phyloP scores from a whole-genome alignment of 2,888 invertebrate species.

The Melieria omissa region DNA sequence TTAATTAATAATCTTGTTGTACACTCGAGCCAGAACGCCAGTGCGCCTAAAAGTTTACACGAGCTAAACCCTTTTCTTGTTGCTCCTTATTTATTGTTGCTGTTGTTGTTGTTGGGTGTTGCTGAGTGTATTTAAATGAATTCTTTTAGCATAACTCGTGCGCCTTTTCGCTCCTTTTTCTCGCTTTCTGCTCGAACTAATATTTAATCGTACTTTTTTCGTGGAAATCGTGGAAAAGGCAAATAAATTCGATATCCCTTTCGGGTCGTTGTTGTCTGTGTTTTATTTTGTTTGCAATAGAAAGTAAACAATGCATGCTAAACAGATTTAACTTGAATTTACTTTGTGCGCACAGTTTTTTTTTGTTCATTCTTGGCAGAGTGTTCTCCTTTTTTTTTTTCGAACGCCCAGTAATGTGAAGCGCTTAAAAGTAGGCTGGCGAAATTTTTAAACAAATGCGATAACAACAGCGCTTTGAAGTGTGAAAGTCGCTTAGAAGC shows the following conservation, averaged over 20 bases:
- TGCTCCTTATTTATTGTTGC: neutral
- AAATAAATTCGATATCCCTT: too few species aligned
- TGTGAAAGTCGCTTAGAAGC: too few species aligned
- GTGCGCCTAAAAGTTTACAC: conserved; percentile 10
- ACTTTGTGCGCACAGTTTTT: neutral
- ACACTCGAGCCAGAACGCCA: neutral
- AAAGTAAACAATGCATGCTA: conserved; percentile 20
- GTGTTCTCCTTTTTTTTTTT: neutral
- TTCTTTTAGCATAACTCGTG: neutral
- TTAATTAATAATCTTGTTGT: conserved; percentile 26
- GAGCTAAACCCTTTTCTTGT: neutral
- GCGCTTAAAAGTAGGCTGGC: too few species aligned
- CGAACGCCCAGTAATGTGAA: too few species aligned
- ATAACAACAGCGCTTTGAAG: too few species aligned
- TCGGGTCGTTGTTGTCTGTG: too few species aligned
- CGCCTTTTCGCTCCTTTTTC: neutral
- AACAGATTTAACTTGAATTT: conserved; percentile 24
- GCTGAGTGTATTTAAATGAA: neutral
- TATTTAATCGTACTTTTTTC: too few species aligned
- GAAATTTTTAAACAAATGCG: too few species aligned
- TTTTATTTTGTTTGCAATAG: neutral
- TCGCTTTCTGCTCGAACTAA: neutral
- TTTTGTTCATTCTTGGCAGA: conserved; percentile 1
- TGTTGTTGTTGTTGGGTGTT: neutral
- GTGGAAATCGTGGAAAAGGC: too few species aligned